Evolutionary conservation across 2,888 invertebrate genomes (phyloP), one percentile per base, ranked within the genome.

Genomic region (Drosophila colorata): DNA sequence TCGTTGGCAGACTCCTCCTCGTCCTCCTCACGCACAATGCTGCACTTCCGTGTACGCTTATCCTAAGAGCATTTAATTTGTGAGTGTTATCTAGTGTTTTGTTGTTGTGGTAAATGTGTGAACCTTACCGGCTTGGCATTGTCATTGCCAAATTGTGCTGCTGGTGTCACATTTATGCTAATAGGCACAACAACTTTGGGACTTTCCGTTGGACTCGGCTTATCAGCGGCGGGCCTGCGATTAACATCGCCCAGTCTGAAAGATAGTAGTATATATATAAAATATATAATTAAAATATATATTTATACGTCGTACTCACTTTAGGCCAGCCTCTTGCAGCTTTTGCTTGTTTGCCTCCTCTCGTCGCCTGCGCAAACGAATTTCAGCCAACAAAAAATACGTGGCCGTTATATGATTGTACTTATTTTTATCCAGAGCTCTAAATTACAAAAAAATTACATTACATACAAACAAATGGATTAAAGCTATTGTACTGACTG

Each of bases 351-450:
- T 93, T 68, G 82, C 92, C 91, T 95, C 95, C 84, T 95, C 96
- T 85, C 97, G 94, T 90, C 96, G 95, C 52, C 95, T 95, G 74
- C 96, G 94, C 43, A 99, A 93, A 91, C 98, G 97, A 75, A 98
- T 94, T 93, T 99, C 99, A 13, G 98, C 99, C 83, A 99, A 93
- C 82, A 99, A 94, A 93, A 97, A 99, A 93, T 99, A 99, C 18
- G 99, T 99, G 47, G 99, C 99, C 31, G 99, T 99, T 89, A 99
- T 96, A 92, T 99, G 98, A 93, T 98, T 98, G 93, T 99, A 99
- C 90, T 98, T 98, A 93, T 99, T 97, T 91, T 96, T 96, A 90
- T 98, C 98, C 89, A 99, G 93, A 59, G 98, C 96, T 74, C 97
- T 97, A 91, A 0, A 68, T 57, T 18, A 33, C 13, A 23, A 47